These are phyloP conservation scores for Celastrina argiolus DNA, from an alignment of 2,888 invertebrate species.

Conservation along the genomic window DNA sequence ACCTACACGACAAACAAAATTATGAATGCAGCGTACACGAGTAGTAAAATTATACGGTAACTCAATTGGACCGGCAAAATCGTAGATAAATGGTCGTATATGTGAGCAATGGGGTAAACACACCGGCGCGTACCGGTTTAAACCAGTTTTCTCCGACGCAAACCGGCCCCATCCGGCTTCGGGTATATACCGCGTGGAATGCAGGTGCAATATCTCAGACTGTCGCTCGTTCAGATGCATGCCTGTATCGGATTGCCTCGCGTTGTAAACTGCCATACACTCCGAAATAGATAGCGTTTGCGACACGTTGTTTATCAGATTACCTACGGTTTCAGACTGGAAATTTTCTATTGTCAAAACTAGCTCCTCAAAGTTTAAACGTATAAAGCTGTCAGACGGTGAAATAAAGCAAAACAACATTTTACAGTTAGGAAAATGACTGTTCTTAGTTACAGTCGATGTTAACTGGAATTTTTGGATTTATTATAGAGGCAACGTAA, in stretches of 20 bases:
- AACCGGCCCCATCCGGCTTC: constrained; percentile 35
- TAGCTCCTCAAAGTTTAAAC: neutral
- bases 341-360: constrained; percentile 23
- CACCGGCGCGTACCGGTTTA: constrained; percentile 29
- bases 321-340: constrained; percentile 26
- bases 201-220: constrained; percentile 40
- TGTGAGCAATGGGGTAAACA: constrained; percentile 27
- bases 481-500: too few relatives aligned
- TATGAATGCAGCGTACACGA: constrained; percentile 7
- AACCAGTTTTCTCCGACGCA: constrained; percentile 32
- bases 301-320: constrained; percentile 30
- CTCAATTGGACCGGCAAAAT: constrained; percentile 27
- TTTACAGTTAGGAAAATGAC: too few relatives aligned
- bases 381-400: neutral
- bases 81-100: constrained; percentile 22
- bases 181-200: constrained; percentile 32
- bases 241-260: constrained; percentile 33
- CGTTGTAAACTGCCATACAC: constrained; percentile 30
- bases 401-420: too few relatives aligned
- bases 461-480: too few relatives aligned
- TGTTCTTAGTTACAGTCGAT: too few relatives aligned
- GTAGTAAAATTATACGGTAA: constrained; percentile 23
- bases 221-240: constrained; percentile 36
- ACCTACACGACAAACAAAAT: constrained; percentile 17
- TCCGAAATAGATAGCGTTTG: constrained; percentile 29